Conservation (phyloP, 2,888 invertebrate genomes). For the Mesodorylaimus sp. region DNA sequence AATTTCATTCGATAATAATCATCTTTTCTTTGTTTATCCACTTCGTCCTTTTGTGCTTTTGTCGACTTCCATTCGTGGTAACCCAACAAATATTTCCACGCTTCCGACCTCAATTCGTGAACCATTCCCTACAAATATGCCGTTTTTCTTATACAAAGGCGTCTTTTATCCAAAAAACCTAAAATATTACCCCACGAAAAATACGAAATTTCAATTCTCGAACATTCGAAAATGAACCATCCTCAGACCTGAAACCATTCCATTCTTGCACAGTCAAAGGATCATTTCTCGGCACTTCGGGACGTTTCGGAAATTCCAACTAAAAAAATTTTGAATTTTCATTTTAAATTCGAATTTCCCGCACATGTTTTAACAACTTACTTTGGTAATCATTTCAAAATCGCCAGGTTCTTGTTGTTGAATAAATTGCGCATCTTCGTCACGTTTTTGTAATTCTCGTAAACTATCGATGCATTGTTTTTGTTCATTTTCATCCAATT, state of each 20-base stretch:
- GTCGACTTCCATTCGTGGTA: slow-evolving; percentile 70
- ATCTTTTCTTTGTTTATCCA: slow-evolving; percentile 50
- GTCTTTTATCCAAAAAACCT: too few species aligned
- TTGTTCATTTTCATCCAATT: slow-evolving; percentile 12
- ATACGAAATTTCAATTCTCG: slow-evolving; percentile 62
- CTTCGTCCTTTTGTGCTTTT: slow-evolving; percentile 46
- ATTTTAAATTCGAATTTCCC: slow-evolving; percentile 12
- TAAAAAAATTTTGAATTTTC: slow-evolving; percentile 9
- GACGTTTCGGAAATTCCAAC: slow-evolving; percentile 48
- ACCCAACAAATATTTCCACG: slow-evolving; percentile 84
- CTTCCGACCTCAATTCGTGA: slow-evolving; percentile 48
- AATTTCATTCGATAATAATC: slow-evolving; percentile 87
- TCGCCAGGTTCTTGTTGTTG: slow-evolving; percentile 33
- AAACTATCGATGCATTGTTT: slow-evolving; percentile 2
- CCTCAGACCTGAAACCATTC: slow-evolving; percentile 54
- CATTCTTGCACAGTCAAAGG: slow-evolving; percentile 60
- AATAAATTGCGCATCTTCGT: slow-evolving; percentile 38
- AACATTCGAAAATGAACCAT: slow-evolving; percentile 57
- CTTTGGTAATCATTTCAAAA: slow-evolving; percentile 34
- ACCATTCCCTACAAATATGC: slow-evolving; percentile 18
- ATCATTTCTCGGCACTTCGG: slow-evolving; percentile 42
- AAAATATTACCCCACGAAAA: slow-evolving; percentile 55
- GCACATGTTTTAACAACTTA: slow-evolving; percentile 33
- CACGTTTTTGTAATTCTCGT: slow-evolving; percentile 34
- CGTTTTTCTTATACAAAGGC: not conserved